Evolutionary conservation across 2,888 invertebrate species (phyloP), one percentile per base, ranked within the genome.

Genomic region (Disparrhopalites patrizii): DNA sequence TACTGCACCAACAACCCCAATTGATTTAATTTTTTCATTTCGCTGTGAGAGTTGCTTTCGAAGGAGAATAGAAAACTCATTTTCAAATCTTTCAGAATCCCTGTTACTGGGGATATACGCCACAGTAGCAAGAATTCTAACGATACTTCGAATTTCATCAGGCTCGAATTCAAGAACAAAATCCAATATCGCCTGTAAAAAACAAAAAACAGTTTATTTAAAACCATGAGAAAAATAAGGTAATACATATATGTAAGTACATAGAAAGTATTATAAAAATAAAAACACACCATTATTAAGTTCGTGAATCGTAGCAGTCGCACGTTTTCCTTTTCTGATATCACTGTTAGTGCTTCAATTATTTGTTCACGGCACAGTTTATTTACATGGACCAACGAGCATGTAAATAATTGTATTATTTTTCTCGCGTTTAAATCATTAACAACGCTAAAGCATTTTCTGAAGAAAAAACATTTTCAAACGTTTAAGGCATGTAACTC

Each of bases 51-150:
- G 18, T 18, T 65, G 65, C 36, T 65, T 65, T 27, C 47, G 27
- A 18, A 57, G 51, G 25, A 58, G 51, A 20, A 58, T 65, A 2
- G 47, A 58, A 51, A 65, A 65, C 28, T 65, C 65, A 7, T 51
- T 51, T 28, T 65, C 65, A 65, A 65, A 65, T 18, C 65, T 23
- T 51, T 50, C 31, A 15, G 65, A 65, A 15, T 65, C 65, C 28
- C 58, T 30, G 20, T 58, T 52, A 2, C 40, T 40, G n/a, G 57
- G 57, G 28, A 65, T 58, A 27, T 58, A 47, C 0, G 65, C 57
- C 27, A 57, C 58, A 2, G 51, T 25, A 13, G 65, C 65, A 18
- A 65, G 28, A 38, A 65, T 51, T 33, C 52, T 23, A 15, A 65
- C 52, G 1, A 65, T 31, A 18, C 27, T 25, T 15, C 65, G 57